Conservation (phyloP, 1,140 invertebrate species). For the Zaprionus ghesquierei region DNA sequence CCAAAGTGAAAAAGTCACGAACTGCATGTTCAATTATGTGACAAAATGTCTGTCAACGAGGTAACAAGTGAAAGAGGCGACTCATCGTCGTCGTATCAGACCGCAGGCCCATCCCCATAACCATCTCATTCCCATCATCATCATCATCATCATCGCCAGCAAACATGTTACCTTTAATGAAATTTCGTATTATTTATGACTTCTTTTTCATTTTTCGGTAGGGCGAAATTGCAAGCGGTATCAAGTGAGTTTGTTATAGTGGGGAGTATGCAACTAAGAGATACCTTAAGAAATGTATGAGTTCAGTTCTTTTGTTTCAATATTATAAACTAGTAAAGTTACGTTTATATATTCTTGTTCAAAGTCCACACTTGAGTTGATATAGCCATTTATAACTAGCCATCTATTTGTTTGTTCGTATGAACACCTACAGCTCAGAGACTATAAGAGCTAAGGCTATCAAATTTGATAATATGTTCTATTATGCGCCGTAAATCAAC, state of each 20-base stretch:
- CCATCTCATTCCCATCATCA: constrained; percentile 53
- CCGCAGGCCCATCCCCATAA: too few relatives aligned
- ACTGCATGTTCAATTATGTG: constrained; percentile 77
- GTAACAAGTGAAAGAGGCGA: constrained; percentile 51
- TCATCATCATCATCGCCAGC: constrained; percentile 30
- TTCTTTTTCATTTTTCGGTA: constrained; percentile 22
- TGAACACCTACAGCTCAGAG: too few relatives aligned
- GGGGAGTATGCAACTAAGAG: background rate
- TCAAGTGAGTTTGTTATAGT: background rate
- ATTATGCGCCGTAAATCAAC: too few relatives aligned
- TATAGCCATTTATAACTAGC: too few relatives aligned
- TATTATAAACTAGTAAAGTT: too few relatives aligned
- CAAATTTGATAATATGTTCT: too few relatives aligned
- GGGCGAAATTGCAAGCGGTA: constrained; percentile 6
- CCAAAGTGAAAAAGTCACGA: constrained; percentile 2
- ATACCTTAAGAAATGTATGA: background rate
- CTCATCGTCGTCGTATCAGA: constrained; percentile 53
- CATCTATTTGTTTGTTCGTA: too few relatives aligned
- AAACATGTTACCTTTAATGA: constrained; percentile 69
- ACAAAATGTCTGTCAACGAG: constrained; percentile 78
- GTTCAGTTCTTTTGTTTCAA: too few relatives aligned
- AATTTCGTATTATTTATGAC: constrained; percentile 69
- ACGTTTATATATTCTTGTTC: too few relatives aligned
- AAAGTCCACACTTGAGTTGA: too few relatives aligned
- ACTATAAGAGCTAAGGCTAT: too few relatives aligned